Percentiles rank a stretch among this genome's conserved stretches.
Conservation (phyloP, 2,888 invertebrate species). For the Automeris io region DNA sequence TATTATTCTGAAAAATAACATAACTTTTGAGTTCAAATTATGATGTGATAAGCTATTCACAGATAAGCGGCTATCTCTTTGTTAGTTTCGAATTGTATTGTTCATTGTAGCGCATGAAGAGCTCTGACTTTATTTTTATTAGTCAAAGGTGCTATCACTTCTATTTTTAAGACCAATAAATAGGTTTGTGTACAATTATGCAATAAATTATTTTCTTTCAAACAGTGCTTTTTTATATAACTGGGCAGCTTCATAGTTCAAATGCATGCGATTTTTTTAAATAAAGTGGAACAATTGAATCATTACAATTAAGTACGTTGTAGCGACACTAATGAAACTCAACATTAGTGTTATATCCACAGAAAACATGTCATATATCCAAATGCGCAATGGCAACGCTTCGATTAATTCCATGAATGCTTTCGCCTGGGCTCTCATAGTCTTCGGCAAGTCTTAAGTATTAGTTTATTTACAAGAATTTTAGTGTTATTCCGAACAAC, state of each 20-base stretch:
- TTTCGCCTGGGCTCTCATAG: conserved; percentile 42
- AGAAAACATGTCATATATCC: conserved; percentile 44
- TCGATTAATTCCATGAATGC: conserved; percentile 44
- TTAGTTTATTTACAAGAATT: conserved; percentile 39
- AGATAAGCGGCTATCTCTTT: too few species aligned
- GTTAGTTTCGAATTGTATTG: too few species aligned
- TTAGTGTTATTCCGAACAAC: conserved; percentile 31
- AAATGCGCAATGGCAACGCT: conserved; percentile 38
- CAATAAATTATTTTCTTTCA: too few species aligned
- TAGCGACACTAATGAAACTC: conserved; percentile 48
- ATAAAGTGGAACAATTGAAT: conserved; percentile 47
- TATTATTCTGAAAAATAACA: too few species aligned
- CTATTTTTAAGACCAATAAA: too few species aligned
- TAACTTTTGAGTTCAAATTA: too few species aligned
- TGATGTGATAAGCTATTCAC: too few species aligned
- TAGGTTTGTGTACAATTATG: too few species aligned
- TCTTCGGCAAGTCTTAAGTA: conserved; percentile 41
- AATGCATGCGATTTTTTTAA: conserved; percentile 16
- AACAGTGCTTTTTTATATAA: too few species aligned
- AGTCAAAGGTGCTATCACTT: too few species aligned
- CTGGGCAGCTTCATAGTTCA: background rate
- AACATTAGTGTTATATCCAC: conserved; percentile 48
- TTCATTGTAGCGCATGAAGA: too few species aligned
- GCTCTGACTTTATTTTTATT: too few species aligned
- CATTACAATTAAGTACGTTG: conserved; percentile 50